Base-by-base conservation (phyloP, 2,797 vertebrate genomes). In the Psittacula derbiana region DNA sequence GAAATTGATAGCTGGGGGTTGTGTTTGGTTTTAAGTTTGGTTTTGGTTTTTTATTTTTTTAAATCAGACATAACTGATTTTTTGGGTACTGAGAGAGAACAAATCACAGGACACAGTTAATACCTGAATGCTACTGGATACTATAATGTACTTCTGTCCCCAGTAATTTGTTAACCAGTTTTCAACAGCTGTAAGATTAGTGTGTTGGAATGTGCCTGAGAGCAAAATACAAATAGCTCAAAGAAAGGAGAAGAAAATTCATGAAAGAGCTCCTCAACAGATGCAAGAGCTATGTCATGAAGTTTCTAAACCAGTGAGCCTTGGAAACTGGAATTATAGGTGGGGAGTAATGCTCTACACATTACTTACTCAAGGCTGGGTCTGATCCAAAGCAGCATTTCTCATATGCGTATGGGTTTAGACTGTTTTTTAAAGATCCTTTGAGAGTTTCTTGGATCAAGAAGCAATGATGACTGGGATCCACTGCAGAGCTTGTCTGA, bases 1-100 rank as follows among this genome's bases (percentile, higher is more conserved):
- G 4, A 49, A 67, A 78, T 14, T 0, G 2, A 24, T 16, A 17
- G 5, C 1, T 7, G 36, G 19, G 12, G 12, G 23, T 20, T 74
- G 12, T 65, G 16, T 65, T 72, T 41, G 17, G 0, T 25, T 62
- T 46, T 57, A 46, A 46, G 11, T 18, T 36, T 60, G 15, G 7
- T 11, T 57, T 57, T 36, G 15, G 2, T 16, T 17, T 36, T 16
- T 11, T 38, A 18, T 53, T 60, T 53, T 50, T 27, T 17, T 18
- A 52, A 38, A 30, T 0, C 11, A 47, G 64, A n/a, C 4, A 11
- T 55, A 33, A 36, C 7, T 46, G 27, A 33, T 52, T 49, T 73
- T 81, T 31, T 8, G 31, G 3, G 6, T 86, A 53, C 9, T 44
- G 25, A 18, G 36, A 74, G 10, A 12, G 28, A 73, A 52, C 8